Base-by-base conservation (phyloP, 2,797 vertebrate species). In the Sebastes variabilis region DNA sequence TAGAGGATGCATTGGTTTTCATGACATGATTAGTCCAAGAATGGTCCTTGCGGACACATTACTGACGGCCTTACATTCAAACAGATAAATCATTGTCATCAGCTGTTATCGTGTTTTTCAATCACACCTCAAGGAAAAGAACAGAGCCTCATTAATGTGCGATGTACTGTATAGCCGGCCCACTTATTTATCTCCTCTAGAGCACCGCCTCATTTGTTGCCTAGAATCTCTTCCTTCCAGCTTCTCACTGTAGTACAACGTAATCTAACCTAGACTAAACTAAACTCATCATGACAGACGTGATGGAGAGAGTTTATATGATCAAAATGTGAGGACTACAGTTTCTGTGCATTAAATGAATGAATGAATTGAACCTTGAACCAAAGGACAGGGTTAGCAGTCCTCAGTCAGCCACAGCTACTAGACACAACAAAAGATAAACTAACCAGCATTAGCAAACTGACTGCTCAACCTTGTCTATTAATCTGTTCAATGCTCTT, bases 401-500 rank as follows among this genome's bases (percentile, higher is more conserved):
- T 67, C 66, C 29, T 73, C 46, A 38, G 58, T 52, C 68, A 36
- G 64, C 65, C 67, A 79, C 60, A 88, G 71, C 68, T 32, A 24
- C 61, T 66, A 92, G 86, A 93, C 89, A 88, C 73, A 85, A 78
- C 60, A 82, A 79, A 71, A 82, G 81, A 78, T 85, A 77, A 87
- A 81, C 68, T 59, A 36, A 79, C 62, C 68, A 67, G 83, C 81
- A 82, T 87, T 88, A 86, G 65, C 75, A 84, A 90, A 90, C 81
- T 77, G 85, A 83, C 70, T 29, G 66, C 70, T 90, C 77, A 81
- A 82, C 83, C 59, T 59, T 7, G 29, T 72, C 54, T 66, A 83
- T 90, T 89, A 92, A 92, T 93, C 91, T 87, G 75, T 68, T 78
- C 83, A 86, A 72, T 87, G 86, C 89, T 89, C 84, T 89, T 91